phyloP scores from a whole-genome alignment of 2,888 invertebrate genomes.

The Dichetophora obliterata region DNA sequence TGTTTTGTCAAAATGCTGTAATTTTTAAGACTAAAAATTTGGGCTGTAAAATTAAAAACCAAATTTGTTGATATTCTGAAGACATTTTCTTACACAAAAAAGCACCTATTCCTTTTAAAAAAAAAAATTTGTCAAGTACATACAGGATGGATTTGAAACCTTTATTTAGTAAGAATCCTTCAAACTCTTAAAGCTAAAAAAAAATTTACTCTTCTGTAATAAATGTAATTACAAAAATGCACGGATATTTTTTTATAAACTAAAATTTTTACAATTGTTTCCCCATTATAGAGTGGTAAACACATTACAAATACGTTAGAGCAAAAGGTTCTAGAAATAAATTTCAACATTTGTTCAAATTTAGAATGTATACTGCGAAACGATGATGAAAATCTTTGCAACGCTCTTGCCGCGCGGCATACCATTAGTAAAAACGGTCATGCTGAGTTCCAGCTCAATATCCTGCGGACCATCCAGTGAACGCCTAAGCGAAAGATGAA shows the following conservation, averaged over 20 bases:
- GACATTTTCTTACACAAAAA: no score
- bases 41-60: no score
- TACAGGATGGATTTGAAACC: no score
- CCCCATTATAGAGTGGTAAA: background rate
- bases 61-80: no score
- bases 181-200: background rate
- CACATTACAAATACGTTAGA: background rate
- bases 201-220: background rate
- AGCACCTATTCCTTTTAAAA: no score
- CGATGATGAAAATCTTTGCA: constrained; percentile 87
- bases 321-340: background rate
- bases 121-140: no score
- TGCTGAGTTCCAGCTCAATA: constrained; percentile 86
- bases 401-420: constrained; percentile 85
- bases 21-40: no score
- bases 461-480: constrained; percentile 90
- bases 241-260: background rate
- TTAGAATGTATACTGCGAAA: constrained; percentile 86
- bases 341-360: background rate
- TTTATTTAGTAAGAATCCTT: no score
- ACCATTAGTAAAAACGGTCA: constrained; percentile 83
- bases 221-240: background rate
- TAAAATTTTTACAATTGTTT: background rate
- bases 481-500: constrained; percentile 80
- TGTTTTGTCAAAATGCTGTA: no score